phyloP scores from a whole-genome alignment of 2,113 vertebrate genomes.

The Camelus bactrianus region DNA sequence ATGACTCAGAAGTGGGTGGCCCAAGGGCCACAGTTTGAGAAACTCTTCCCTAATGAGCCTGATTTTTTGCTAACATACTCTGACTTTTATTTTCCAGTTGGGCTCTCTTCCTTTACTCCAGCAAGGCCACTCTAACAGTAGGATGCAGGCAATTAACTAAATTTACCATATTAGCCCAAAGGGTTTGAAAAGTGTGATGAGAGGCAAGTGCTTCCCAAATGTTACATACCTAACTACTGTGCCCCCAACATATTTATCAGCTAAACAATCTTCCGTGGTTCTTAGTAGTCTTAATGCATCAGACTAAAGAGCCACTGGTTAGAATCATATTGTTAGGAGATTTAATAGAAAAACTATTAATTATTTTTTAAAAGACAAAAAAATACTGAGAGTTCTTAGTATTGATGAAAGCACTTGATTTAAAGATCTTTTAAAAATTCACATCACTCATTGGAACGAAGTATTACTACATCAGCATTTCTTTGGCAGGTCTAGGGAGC shows the following conservation, averaged over 20 bases:
- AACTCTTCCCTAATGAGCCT: not conserved
- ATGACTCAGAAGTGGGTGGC: not conserved
- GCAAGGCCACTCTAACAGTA: not conserved
- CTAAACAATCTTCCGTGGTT: not conserved
- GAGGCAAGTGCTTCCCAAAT: not conserved
- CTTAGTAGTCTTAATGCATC: not conserved
- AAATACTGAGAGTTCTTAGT: not conserved
- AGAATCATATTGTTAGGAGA: not conserved
- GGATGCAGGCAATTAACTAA: not conserved
- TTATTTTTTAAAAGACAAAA: not conserved
- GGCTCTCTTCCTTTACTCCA: not conserved
- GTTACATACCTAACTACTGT: not conserved
- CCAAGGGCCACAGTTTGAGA: not conserved
- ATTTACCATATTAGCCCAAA: not conserved
- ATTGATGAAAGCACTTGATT: not conserved
- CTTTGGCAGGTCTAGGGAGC: not conserved
- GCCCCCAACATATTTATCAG: not conserved
- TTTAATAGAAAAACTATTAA: not conserved
- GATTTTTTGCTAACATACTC: not conserved
- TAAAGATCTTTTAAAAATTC: not conserved
- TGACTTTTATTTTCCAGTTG: not conserved
- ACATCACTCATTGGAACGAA: not conserved
- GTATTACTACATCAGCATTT: not conserved
- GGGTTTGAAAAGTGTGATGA: not conserved
- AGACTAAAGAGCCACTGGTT: not conserved